Percentiles rank a stretch among this genome's conserved stretches.
phyloP scores from a whole-genome alignment of 2,797 vertebrate genomes.

The Erpetoichthys calabaricus region DNA sequence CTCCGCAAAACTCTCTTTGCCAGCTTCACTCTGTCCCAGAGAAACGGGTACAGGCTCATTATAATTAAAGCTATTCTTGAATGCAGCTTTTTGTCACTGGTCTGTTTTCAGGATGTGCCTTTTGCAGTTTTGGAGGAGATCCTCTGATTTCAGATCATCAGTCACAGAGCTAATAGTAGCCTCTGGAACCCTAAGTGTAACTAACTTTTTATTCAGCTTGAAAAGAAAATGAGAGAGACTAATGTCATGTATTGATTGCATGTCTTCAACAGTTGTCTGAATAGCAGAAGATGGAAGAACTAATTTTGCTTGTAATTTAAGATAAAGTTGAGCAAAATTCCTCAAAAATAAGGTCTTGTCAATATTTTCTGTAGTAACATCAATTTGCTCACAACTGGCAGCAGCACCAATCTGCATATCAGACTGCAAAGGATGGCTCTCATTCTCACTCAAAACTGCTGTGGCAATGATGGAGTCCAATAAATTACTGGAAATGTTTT shows the following conservation, averaged over 20 bases:
- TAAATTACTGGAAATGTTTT: too few relatives aligned
- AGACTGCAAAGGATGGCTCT: too few relatives aligned
- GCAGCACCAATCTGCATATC: too few relatives aligned
- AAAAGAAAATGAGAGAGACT: slow-evolving; percentile 9
- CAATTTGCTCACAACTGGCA: too few relatives aligned
- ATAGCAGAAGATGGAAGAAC: slow-evolving; percentile 13
- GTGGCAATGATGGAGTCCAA: too few relatives aligned
- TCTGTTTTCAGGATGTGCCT: slow-evolving; percentile 1
- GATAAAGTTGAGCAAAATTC: too few relatives aligned
- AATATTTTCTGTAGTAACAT: too few relatives aligned
- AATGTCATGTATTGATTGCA: slow-evolving; percentile 14
- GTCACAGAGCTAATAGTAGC: slow-evolving; percentile 6
- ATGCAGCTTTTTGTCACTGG: neutral
- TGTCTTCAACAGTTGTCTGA: slow-evolving; percentile 20
- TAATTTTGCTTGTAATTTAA: too few relatives aligned
- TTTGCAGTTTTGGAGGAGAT: slow-evolving; percentile 4
- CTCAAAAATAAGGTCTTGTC: too few relatives aligned
- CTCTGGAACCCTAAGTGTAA: slow-evolving; percentile 5
- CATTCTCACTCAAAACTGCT: too few relatives aligned
- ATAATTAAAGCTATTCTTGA: slow-evolving; percentile 6
- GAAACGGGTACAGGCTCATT: slow-evolving; percentile 3
- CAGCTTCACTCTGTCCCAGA: slow-evolving; percentile 4
- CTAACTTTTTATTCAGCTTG: slow-evolving; percentile 15
- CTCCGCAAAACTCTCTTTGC: slow-evolving; percentile 5
- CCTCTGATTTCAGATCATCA: slow-evolving; percentile 2